Evolutionary conservation across 2,797 vertebrate genomes (phyloP), one percentile per base, ranked within the genome.

Genomic region (Falco cherrug): DNA sequence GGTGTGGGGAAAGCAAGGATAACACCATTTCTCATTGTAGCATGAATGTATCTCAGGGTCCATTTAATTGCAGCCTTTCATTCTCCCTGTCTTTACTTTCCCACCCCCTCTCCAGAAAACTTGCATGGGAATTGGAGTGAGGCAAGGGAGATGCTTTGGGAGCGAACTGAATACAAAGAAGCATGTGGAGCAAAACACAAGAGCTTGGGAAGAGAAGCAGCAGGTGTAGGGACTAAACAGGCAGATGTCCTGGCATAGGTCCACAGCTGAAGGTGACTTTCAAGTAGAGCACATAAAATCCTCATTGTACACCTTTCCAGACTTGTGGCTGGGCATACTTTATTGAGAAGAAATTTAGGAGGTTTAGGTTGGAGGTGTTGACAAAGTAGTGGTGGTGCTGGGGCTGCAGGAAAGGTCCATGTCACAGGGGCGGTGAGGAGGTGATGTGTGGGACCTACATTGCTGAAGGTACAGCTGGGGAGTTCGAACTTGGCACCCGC

Each of bases 371-470:
- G 51, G 31, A 56, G 37, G 6, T 74, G 11, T 73, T 81, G 65
- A 21, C 21, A 39, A 47, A 50, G 65, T 57, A 73, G 54, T 1
- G 7, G 14, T 16, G 22, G 10, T 26, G n/a, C 16, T 45, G 10
- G 18, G 5, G 31, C 35, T 92, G 51, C 50, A 84, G 71, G 37
- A 82, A 31, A 82, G 12, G 31, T 5, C 67, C 0, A 0, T 25
- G 29, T 25, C 61, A 31, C 48, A 56, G 68, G 57, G 31, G 9
- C 3, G 9, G 5, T 14, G 57, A 48, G 48, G 31, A 76, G 37
- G 9, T 19, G 29, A 20, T 2, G 1, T 20, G 14, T 47, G n/a
- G 78, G 53, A 69, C 50, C 43, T 33, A 26, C 3, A 0, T 0
- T 68, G 47, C 50, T 61, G 91, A 61, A 41, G 41, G 64, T 45